phyloP scores from a whole-genome alignment of 2,113 vertebrate species.

The Antigone vipio region DNA sequence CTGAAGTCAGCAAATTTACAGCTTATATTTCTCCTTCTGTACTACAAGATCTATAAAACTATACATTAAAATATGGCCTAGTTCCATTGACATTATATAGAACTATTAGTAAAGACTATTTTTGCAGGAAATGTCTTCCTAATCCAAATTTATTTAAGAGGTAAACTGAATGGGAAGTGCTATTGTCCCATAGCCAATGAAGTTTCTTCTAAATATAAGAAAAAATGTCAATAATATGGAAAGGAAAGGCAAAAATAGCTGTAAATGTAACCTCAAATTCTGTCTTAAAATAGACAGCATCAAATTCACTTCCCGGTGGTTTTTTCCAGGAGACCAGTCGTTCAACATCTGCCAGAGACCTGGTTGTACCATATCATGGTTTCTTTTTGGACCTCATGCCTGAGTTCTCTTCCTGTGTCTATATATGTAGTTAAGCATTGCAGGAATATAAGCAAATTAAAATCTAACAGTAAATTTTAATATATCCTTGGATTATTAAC shows the following conservation, averaged over 20 bases:
- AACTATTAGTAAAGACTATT: background rate
- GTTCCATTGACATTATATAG: background rate
- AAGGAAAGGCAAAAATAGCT: background rate
- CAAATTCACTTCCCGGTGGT: background rate
- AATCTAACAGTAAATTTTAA: background rate
- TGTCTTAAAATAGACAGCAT: background rate
- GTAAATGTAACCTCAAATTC: background rate
- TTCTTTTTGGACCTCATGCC: background rate
- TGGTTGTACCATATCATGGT: background rate
- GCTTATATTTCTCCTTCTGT: background rate
- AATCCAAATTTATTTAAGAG: background rate
- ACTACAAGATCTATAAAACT: background rate
- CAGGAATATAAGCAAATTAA: background rate
- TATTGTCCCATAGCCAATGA: background rate
- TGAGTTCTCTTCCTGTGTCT: background rate
- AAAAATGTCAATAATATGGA: background rate
- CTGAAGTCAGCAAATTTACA: background rate
- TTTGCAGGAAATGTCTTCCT: background rate
- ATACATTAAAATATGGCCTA: background rate
- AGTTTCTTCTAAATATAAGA: background rate
- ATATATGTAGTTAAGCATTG: background rate
- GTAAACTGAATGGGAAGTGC: background rate
- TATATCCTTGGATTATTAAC: background rate
- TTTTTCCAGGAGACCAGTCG: background rate
- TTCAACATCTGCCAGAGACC: background rate